Base-by-base conservation (phyloP, 1,140 invertebrate genomes). In the Antheraea pernyi region DNA sequence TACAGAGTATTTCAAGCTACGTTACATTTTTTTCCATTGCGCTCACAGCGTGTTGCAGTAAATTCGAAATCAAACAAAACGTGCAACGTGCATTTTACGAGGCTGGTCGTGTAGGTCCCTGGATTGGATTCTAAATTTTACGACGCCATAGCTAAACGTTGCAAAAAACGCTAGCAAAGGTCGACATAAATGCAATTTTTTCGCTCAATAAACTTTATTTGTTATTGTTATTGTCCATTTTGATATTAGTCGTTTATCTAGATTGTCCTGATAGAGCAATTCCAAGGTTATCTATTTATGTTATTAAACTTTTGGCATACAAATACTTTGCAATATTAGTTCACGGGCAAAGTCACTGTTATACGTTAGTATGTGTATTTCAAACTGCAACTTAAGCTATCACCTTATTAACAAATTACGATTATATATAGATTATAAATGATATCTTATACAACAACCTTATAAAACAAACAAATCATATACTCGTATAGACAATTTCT, bases 1-100 rank as follows among this genome's bases (percentile, higher is more conserved):
- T 22, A 42, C 8, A 11, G 39, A 42, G 11, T 9, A 3, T 42
- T 42, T 7, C 7, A 42, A 42, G 7, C 3, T 42, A 42, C 39
- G 46, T 53, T 53, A 53, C 13, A 53, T 11, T 53, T 59, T 59
- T 30, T 59, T 69, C 39, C 74, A 71, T 46, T 69, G 69, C 74
- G 9, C 18, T 30, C 59, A n/a, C 58, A 61, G 62, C 60, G 65
- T n/a, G 65, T 59, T 18, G 59, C 59, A 63, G 59, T 76, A 73
- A 73, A 76, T 76, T 73, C 81, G 78, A 79, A 75, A 71, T 69
- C 70, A 77, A 80, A 82, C 77, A 79, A 76, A 79, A 70, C 78
- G 78, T 79, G 79, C 83, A 83, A 84, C 78, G 78, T 84, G 84
- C 81, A 78, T 76, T 88, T 88, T 88, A 88, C 81, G 83, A 82